A percentile compares a stretch with the other conserved stretches of the same genome.
Evolutionary conservation across 2,888 invertebrate genomes (phyloP).

Genomic region (Brenthis daphne): DNA sequence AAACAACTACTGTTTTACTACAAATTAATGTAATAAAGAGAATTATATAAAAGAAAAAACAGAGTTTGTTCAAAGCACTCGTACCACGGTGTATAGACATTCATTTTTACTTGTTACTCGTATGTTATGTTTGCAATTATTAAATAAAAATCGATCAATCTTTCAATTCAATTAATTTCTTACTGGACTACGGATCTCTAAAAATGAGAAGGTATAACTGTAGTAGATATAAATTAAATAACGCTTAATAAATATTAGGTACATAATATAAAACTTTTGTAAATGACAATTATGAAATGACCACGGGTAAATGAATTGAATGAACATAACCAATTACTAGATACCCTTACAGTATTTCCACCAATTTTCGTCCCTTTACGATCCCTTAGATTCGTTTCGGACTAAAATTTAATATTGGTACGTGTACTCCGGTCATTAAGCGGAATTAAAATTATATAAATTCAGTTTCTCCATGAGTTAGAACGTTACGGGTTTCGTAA

Average conservation of each 20-base stretch:
- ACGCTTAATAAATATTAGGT: neutral
- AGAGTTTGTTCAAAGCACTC: no score
- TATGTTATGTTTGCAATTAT: no score
- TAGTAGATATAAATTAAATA: no score
- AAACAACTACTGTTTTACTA: no score
- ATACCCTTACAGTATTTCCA: constrained; percentile 32
- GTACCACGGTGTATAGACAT: no score
- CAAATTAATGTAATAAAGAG: no score
- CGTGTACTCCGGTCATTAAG: constrained; percentile 38
- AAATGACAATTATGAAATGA: constrained; percentile 15
- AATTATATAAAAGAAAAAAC: no score
- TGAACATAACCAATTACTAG: constrained; percentile 30
- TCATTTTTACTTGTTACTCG: no score
- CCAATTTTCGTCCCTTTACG: constrained; percentile 34
- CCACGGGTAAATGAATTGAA: constrained; percentile 17
- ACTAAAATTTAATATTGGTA: constrained; percentile 34
- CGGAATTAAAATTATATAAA: constrained; percentile 42
- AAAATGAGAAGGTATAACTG: no score
- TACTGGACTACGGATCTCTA: no score
- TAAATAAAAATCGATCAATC: no score
- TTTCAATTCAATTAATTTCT: no score
- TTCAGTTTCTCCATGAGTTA: constrained; percentile 33
- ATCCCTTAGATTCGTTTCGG: constrained; percentile 32
- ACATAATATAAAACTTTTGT: constrained; percentile 42
- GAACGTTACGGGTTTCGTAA: constrained; percentile 22